Evolutionary conservation across 2,113 vertebrate genomes (phyloP).

Genomic region (Thamnaconus septentrionalis): DNA sequence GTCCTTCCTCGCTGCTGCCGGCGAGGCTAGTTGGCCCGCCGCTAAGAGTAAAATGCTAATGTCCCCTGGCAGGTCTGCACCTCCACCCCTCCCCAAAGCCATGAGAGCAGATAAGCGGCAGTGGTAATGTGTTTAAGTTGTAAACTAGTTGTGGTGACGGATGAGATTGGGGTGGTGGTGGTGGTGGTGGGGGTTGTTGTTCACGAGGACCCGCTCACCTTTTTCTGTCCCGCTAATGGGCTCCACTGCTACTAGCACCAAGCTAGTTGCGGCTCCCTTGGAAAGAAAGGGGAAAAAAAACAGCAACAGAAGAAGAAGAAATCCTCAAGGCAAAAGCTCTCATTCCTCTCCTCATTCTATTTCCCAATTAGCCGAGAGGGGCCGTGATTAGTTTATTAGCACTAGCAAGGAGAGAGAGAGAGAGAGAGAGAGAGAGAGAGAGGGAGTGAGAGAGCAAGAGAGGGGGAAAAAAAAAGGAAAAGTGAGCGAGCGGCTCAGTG

Average conservation of each 20-base stretch:
- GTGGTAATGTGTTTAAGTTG: slow-evolving; percentile 77
- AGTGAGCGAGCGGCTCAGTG: slow-evolving; percentile 21
- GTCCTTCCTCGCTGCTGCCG: slow-evolving; percentile 23
- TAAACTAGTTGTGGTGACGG: slow-evolving; percentile 69
- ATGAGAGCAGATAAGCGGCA: slow-evolving; percentile 63
- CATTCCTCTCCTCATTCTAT: slow-evolving; percentile 66
- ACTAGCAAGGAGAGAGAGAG: slow-evolving; percentile 63
- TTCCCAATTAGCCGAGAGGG: slow-evolving; percentile 78
- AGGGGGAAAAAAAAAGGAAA: too few species aligned
- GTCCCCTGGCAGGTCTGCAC: slow-evolving; percentile 53
- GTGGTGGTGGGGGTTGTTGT: too few species aligned
- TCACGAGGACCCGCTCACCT: slow-evolving; percentile 61
- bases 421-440: too few species aligned
- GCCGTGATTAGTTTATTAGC: slow-evolving; percentile 80
- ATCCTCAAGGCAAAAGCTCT: slow-evolving; percentile 24
- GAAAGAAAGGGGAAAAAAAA: slow-evolving; percentile 20
- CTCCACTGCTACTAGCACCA: slow-evolving; percentile 52
- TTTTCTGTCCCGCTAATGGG: slow-evolving; percentile 76
- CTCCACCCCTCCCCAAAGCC: slow-evolving; percentile 18
- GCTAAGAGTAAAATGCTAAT: slow-evolving; percentile 62
- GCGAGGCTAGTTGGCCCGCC: slow-evolving; percentile 40
- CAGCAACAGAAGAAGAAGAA: slow-evolving; percentile 36
- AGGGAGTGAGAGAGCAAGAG: too few species aligned
- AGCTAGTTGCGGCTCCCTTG: slow-evolving; percentile 25
- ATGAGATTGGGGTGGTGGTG: slow-evolving; percentile 35